Evolutionary conservation across 2,888 invertebrate genomes (phyloP).

Genomic region (Thumatha senex): DNA sequence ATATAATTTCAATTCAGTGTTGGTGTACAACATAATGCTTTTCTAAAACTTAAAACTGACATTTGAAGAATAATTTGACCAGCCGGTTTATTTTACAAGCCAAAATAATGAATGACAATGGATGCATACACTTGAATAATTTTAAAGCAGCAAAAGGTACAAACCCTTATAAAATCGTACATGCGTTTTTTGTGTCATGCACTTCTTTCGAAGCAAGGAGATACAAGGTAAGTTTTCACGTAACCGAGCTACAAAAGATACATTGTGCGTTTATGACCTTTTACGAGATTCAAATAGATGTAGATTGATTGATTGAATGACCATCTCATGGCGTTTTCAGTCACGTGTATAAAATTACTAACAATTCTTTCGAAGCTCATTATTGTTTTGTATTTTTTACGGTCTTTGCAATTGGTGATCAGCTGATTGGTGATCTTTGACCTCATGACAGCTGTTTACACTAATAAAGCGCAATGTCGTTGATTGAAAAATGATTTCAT

Average conservation of each 20-base stretch:
- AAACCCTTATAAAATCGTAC: slow-evolving; percentile 90
- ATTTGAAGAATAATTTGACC: slow-evolving; percentile 28
- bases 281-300: slow-evolving; percentile 36
- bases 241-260: slow-evolving; percentile 11
- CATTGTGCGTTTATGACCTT: slow-evolving; percentile 32
- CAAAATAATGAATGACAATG: slow-evolving; percentile 85
- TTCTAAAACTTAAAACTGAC: slow-evolving; percentile 22
- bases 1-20: slow-evolving; percentile 12
- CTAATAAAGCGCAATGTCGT: slow-evolving; percentile 18
- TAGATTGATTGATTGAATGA: slow-evolving; percentile 27
- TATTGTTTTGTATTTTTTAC: slow-evolving; percentile 22
- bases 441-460: slow-evolving; percentile 69
- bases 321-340: not conserved
- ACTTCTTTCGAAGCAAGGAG: slow-evolving; percentile 90
- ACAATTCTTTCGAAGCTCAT: slow-evolving; percentile 1
- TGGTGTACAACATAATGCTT: slow-evolving; percentile 34
- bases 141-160: slow-evolving; percentile 91
- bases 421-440: slow-evolving; percentile 77
- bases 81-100: slow-evolving; percentile 51
- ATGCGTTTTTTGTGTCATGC: slow-evolving; percentile 93
- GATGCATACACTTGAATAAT: slow-evolving; percentile 91
- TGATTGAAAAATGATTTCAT: slow-evolving; percentile 27
- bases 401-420: slow-evolving; percentile 49
- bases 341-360: not conserved
- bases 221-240: slow-evolving; percentile 87